Evolutionary conservation across 2,888 invertebrate genomes (phyloP), one percentile per base, ranked within the genome.

Genomic region (Troides helena): DNA sequence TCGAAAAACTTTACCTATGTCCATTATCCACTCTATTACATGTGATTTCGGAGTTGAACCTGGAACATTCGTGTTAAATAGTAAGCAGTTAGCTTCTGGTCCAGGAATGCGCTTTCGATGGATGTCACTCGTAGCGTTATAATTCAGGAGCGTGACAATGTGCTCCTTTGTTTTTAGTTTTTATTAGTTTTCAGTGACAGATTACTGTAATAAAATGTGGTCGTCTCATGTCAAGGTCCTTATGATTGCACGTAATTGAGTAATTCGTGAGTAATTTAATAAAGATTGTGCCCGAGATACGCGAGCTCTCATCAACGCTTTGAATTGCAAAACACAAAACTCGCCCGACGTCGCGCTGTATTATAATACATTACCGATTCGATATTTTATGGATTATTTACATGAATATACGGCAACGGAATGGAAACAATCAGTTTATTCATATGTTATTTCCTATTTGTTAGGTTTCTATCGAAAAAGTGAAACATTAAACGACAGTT

Each of bases 251-350:
- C 46, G 17, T 62, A 67, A 67, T 61, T 67, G 67, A 67, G 61
- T 53, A 61, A 61, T 67, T 56, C 61, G 39, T 61, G 61, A 67
- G 56, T 67, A 56, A 67, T 57, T 57, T 39, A 67, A 67, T 67
- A 62, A 67, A 62, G 67, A 67, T 67, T 67, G 61, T 39, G 67
- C 12, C 53, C 67, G 61, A 36, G 67, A 67, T 67, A 67, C 50
- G 53, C 57, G 57, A 58, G 57, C 57, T 8, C 39, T 53, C 36
- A 61, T 67, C 50, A 53, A 39, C 50, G 30, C 57, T 43, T 43
- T 43, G 56, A 67, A 57, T 62, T 62, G 21, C 57, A 36, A 21
- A 64, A 64, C 46, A 30, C 23, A 53, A 36, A 63, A 63, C n/a
- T 63, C 18, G 2, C n/a, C 43, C 62, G 46, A 17, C 25, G 53